Base-by-base conservation (phyloP, 37 sponge, comb jelly and placozoan species). In the Halichondria panicea region DNA sequence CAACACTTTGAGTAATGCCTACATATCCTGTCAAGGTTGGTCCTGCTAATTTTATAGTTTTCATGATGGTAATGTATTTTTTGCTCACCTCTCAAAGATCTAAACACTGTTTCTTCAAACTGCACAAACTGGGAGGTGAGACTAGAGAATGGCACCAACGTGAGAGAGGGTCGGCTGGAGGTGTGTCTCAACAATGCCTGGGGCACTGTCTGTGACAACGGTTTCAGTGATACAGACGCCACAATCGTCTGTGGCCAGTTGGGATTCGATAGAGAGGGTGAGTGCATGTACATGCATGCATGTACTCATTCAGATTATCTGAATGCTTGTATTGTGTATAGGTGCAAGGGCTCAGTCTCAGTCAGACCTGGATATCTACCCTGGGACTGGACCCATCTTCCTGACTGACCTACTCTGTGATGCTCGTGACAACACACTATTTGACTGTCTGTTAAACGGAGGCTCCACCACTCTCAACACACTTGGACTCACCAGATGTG, bases 171-270 rank as follows among this genome's bases (percentile, higher is more conserved):
- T 24, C 33, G 74, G 39, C 39, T 74, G 41, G 74, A 74, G 74
- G 25, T 74, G 27, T 74, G 74, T 41, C 33, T 74, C 43, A 74
- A 74, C 74, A 57, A 53, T 55, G 74, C 74, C 22, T 74, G 74
- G 74, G 74, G 74, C 43, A 74, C 55, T 36, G 41, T 68, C 0
- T 74, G 74, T 74, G 74, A 58, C 41, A 41, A 22, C 0, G 11
- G 6, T 21, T 79, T 66, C 32, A 52, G 22, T 37, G 28, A 18
- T 30, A 59, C 12, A 50, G 80, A 79, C 42, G 80, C 80, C 46
- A 52, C 18, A 55, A 72, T 79, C 2, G 71, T 53, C 39, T 79
- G 80, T 41, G 32, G 40, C 8, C 70, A 70, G 36, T 56, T 79
- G 35, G 80, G 80, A 40, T 55, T 55, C 9, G 22, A n/a, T 27